These are phyloP conservation scores for Cynocephalus volans DNA, from an alignment of 2,113 vertebrate genomes.

Conservation along the genomic window DNA sequence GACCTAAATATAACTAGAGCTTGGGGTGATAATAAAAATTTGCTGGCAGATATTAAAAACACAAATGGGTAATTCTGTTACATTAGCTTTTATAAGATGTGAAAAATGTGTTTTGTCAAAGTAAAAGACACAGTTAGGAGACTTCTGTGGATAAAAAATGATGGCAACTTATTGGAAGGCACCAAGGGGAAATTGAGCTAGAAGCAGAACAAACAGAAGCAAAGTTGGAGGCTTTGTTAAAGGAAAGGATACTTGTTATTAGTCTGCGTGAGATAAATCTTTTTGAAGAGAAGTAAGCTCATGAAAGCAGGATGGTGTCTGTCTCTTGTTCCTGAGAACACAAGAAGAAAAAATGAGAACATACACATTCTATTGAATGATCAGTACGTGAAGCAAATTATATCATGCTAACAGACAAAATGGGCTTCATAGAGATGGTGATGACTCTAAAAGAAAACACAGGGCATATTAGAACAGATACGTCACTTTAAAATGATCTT, in stretches of 20 bases:
- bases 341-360: neutral
- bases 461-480: neutral
- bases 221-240: conserved; percentile 73
- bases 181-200: conserved; percentile 77
- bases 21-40: conserved; percentile 58
- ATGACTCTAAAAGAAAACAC: conserved; percentile 12
- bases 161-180: conserved; percentile 70
- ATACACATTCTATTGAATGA: conserved; percentile 18
- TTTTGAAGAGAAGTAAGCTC: conserved; percentile 73
- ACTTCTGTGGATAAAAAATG: conserved; percentile 52
- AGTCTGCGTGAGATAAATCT: conserved; percentile 74
- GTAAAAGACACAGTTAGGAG: conserved; percentile 54
- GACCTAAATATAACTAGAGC: conserved; percentile 66
- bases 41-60: conserved; percentile 63
- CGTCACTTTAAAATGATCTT: neutral
- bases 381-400: conserved; percentile 15
- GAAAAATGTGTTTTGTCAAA: conserved; percentile 69
- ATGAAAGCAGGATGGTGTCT: conserved; percentile 65
- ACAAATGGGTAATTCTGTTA: conserved; percentile 70
- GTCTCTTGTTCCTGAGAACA: conserved; percentile 51
- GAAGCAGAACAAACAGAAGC: conserved; percentile 81
- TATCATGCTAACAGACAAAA: conserved; percentile 53
- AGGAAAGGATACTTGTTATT: conserved; percentile 75
- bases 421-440: neutral
- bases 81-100: conserved; percentile 71